Base-by-base conservation (phyloP, 1,140 invertebrate genomes). In the Lepidurus arcticus region DNA sequence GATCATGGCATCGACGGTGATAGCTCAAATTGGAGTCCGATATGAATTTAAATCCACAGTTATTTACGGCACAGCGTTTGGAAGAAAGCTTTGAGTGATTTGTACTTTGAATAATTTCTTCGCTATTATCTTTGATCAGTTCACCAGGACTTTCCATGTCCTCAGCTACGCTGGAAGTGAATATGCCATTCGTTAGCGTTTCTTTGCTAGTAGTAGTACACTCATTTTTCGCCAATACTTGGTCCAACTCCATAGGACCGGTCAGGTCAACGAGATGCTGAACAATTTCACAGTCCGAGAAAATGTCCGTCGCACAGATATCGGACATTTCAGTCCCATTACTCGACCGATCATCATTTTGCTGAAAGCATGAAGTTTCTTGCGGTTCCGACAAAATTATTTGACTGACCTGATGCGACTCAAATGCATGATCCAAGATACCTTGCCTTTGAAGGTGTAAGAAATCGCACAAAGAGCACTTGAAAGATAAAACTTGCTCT, bases 1-100 rank as follows among this genome's bases (percentile, higher is more conserved):
- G 77, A 42, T 79, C 74, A 83, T 93, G 92, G 81, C 91, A 92
- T 77, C 87, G 87, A 7, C 85, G 82, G 81, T 90, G 89, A 80
- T 88, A 87, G 6, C 86, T 83, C 53, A 89, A 83, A 80, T 87
- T 88, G 42, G 85, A 84, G 6, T 84, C 78, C 44, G 84, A 84
- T 78, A 83, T 83, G 76, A 89, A 84, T 42, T 83, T 79, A 4
- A 87, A 83, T 79, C 85, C 84, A 82, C 87, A 88, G 34, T 82
- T 81, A 75, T 85, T 81, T 65, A 85, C 81, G 73, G 81, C 80
- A 78, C 84, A 85, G 16, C 80, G 42, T 79, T 79, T 81, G 73
- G 74, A 24, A 65, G 7, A 34, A n/a, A 13, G 26, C 21, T 13
- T 34, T 11, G 73, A 45, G 16, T 10, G 44, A 74, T 24, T 65